Percentiles rank a stretch among this genome's conserved stretches.
Conservation (phyloP, 2,113 vertebrate species). For the Seriola aureovittata region DNA sequence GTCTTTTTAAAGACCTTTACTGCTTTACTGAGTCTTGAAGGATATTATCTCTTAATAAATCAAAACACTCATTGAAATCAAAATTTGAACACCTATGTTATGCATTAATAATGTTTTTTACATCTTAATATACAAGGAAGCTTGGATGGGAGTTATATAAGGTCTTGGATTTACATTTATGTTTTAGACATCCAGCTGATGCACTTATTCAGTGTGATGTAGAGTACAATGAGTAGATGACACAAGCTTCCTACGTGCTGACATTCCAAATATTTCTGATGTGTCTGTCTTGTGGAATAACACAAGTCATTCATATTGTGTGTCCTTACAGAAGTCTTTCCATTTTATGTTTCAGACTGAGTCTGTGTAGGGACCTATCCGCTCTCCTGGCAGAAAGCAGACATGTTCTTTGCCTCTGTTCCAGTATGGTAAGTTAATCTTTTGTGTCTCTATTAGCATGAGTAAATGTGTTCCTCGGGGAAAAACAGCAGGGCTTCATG, state of each 20-base stretch:
- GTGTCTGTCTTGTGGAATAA: conserved; percentile 45
- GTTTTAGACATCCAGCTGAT: background rate
- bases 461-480: conserved; percentile 40
- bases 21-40: background rate
- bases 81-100: background rate
- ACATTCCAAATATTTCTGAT: conserved; percentile 37
- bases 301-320: conserved; percentile 22
- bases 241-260: conserved; percentile 30
- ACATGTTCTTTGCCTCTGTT: conserved; percentile 49
- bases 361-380: conserved; percentile 46
- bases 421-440: conserved; percentile 70
- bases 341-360: conserved; percentile 70
- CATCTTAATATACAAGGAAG: background rate
- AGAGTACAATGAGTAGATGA: conserved; percentile 35
- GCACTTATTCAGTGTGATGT: conserved; percentile 16
- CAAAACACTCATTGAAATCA: background rate
- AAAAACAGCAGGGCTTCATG: conserved; percentile 46
- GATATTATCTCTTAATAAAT: background rate
- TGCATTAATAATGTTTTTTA: background rate
- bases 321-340: conserved; percentile 44
- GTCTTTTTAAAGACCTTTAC: background rate
- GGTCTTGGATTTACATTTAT: conserved; percentile 12
- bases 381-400: conserved; percentile 42
- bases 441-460: conserved; percentile 53
- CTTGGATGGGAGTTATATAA: background rate